phyloP scores from a whole-genome alignment of 30 jellyfish, hydroid and myxozoan species.

The Chrysaora quinquecirrha region DNA sequence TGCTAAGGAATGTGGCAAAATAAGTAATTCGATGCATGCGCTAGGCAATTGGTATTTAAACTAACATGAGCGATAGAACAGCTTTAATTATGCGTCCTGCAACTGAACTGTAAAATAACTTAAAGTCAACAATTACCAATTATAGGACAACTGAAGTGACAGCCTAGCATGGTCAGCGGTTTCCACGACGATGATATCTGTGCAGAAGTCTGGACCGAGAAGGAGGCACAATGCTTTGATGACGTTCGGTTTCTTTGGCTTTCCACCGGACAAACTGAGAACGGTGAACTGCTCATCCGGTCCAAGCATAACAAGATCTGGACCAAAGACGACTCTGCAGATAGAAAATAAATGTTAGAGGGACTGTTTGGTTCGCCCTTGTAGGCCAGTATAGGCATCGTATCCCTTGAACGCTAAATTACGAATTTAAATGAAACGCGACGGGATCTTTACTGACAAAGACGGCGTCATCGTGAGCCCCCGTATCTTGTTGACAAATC shows the following conservation, averaged over 20 bases:
- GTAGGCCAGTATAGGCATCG: too few relatives aligned
- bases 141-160: constrained; percentile 92
- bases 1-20: too few relatives aligned
- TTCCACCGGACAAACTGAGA: constrained; percentile 96
- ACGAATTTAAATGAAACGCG: too few relatives aligned
- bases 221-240: constrained; percentile 94
- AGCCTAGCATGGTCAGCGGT: constrained; percentile 98
- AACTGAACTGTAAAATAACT: too few relatives aligned
- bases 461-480: neutral
- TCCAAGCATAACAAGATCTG: constrained; percentile 97
- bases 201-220: constrained; percentile 97
- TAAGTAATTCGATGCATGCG: too few relatives aligned
- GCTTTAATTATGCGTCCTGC: too few relatives aligned
- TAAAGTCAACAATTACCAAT: constrained; percentile 84
- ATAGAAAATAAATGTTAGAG: too few relatives aligned
- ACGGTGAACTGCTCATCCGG: constrained; percentile 98
- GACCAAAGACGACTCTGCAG: constrained; percentile 93
- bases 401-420: too few relatives aligned
- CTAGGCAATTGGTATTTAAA: too few relatives aligned
- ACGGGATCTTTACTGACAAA: neutral
- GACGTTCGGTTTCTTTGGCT: constrained; percentile 94
- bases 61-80: too few relatives aligned
- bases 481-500: too few relatives aligned
- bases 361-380: too few relatives aligned
- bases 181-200: constrained; percentile 96